Base-by-base conservation (phyloP, 2,113 vertebrate genomes). In the Clarias gariepinus region DNA sequence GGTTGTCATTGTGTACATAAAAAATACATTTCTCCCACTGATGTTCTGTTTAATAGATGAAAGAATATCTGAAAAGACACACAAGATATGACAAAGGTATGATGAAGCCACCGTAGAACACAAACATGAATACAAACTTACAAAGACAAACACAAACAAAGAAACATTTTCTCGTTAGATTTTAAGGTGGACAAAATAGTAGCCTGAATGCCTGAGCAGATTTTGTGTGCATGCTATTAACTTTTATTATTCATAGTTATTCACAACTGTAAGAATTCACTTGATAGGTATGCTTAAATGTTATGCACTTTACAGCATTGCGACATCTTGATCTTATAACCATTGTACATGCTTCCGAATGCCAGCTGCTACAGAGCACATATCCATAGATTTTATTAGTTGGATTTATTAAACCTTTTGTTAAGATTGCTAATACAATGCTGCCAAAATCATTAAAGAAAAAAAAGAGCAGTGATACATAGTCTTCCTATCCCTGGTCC, bases 41-140 rank as follows among this genome's bases (percentile, higher is more conserved):
- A 55, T 68, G 74, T 66, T 78, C 53, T 79, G 76, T 79, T 79
- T 79, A 77, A 63, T 63, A 53, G 25, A 85, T 85, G 28, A 79
- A 85, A 64, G 69, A 76, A 76, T 47, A 63, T 61, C 71, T 30
- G 73, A 28, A 85, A 77, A 85, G 8, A 53, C 47, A 85, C n/a
- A 41, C 16, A 64, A 30, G 23, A 7, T 76, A 76, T 53, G 41
- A 85, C 57, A 84, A 47, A 28, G 18, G 25, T 41, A 76, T 52
- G 23, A 76, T 47, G 23, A 76, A 52, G 9, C 11, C 41, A 15
- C 5, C 57, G 57, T 30, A 57, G 76, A 57, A 78, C 25, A 78
- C 25, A 57, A 28, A 16, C n/a, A 57, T 19, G 16, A 7, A 28
- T 3, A 57, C 76, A 57, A 52, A 78, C n/a, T 10, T 25, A 36